Percentiles rank a stretch among this genome's conserved stretches.
Conservation (phyloP, 2,797 vertebrate genomes). For the Tachyglossus aculeatus region DNA sequence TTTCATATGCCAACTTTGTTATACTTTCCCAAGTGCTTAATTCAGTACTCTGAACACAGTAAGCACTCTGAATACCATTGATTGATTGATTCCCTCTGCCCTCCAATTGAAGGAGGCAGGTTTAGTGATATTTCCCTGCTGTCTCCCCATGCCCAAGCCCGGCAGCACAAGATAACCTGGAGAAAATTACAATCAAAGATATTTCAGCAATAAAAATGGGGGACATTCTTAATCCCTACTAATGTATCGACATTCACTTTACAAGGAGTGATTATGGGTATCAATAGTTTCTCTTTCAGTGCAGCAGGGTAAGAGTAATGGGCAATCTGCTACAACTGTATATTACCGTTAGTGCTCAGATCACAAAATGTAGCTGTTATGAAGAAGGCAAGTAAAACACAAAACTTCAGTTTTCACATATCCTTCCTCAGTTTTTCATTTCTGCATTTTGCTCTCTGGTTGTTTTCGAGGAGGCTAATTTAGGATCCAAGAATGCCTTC, state of each 20-base stretch:
- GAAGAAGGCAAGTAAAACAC: constrained; percentile 16
- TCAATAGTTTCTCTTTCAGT: constrained; percentile 41
- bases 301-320: neutral
- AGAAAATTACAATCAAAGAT: constrained; percentile 53
- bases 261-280: constrained; percentile 23
- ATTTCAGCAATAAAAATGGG: constrained; percentile 42
- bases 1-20: too few relatives aligned
- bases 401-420: neutral
- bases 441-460: neutral
- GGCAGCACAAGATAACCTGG: constrained; percentile 18
- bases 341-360: constrained; percentile 37
- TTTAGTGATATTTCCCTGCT: too few relatives aligned
- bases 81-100: too few relatives aligned
- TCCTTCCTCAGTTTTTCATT: neutral
- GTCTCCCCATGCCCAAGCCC: too few relatives aligned
- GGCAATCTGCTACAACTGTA: constrained; percentile 20
- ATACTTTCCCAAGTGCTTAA: too few relatives aligned
- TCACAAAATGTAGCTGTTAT: constrained; percentile 41
- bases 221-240: constrained; percentile 33
- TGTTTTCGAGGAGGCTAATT: constrained; percentile 12
- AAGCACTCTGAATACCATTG: too few relatives aligned
- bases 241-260: constrained; percentile 24
- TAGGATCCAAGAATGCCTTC: neutral
- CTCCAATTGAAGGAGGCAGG: too few relatives aligned
- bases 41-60: too few relatives aligned